Percentiles rank a stretch among this genome's conserved stretches.
Evolutionary conservation across 2,113 vertebrate genomes (phyloP).

Genomic region (Procapra przewalskii): DNA sequence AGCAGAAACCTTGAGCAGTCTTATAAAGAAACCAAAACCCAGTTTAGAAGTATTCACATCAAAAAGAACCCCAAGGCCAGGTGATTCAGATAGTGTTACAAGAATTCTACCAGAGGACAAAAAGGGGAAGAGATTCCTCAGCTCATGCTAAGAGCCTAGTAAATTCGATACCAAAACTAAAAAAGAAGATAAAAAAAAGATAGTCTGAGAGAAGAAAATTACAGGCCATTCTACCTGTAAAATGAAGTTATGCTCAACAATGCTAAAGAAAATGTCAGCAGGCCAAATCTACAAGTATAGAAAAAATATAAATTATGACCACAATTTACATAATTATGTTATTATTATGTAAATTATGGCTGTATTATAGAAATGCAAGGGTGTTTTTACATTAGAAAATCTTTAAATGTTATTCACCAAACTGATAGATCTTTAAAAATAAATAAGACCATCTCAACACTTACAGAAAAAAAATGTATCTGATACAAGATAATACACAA

Average conservation of each 20-base stretch:
- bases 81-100: slow-evolving; percentile 27
- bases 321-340: neutral
- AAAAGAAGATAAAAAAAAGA: neutral
- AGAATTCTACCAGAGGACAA: slow-evolving; percentile 17
- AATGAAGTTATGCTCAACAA: neutral
- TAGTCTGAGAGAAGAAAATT: neutral
- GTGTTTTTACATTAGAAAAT: neutral
- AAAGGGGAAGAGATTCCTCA: neutral
- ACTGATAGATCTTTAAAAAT: neutral
- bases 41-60: neutral
- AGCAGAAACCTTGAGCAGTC: neutral
- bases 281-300: neutral
- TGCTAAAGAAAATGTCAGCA: neutral
- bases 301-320: neutral
- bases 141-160: neutral
- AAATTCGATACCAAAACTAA: neutral
- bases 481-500: neutral
- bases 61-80: neutral
- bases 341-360: neutral
- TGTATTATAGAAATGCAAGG: neutral
- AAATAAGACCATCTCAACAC: neutral
- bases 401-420: neutral
- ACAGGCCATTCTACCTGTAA: neutral
- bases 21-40: slow-evolving; percentile 20
- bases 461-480: neutral